Evolutionary conservation across 2,888 invertebrate genomes (phyloP).

Genomic region (Hoplodrina ambigua): DNA sequence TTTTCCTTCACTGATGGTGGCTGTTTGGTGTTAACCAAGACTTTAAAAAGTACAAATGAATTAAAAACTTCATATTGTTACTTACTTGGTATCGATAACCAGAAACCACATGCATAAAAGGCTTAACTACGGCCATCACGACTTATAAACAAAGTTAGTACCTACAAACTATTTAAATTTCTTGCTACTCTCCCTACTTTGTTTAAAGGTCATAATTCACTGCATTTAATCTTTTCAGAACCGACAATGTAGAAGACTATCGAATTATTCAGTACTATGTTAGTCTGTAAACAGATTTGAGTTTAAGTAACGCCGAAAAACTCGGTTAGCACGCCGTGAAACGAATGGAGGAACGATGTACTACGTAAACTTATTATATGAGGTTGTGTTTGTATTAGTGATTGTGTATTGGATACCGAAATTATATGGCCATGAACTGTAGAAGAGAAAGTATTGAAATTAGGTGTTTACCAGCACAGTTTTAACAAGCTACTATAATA

Average conservation of each 20-base stretch:
- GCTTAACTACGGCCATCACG: too few species aligned
- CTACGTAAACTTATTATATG: slow-evolving; percentile 83
- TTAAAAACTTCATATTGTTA: too few species aligned
- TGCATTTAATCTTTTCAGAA: slow-evolving; percentile 28
- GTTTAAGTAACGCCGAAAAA: slow-evolving; percentile 75
- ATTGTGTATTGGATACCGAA: slow-evolving; percentile 48
- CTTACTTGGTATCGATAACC: too few species aligned
- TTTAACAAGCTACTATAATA: too few species aligned
- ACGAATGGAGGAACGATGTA: slow-evolving; percentile 86
- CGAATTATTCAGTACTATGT: slow-evolving; percentile 54
- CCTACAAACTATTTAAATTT: too few species aligned
- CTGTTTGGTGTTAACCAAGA: too few species aligned
- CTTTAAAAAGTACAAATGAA: too few species aligned
- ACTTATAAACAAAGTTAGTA: too few species aligned
- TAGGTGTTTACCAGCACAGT: too few species aligned
- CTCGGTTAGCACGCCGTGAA: slow-evolving; percentile 75
- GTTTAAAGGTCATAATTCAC: slow-evolving; percentile 21
- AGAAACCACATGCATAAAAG: too few species aligned
- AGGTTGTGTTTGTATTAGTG: slow-evolving; percentile 47
- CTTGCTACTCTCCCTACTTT: too few species aligned
- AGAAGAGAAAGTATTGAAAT: not conserved
- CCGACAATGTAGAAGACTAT: slow-evolving; percentile 42
- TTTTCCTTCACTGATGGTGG: too few species aligned
- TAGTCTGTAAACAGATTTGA: slow-evolving; percentile 70
- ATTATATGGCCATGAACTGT: not conserved